Conservation (phyloP, 2,888 invertebrate species). For the Xestia rhomboidea region DNA sequence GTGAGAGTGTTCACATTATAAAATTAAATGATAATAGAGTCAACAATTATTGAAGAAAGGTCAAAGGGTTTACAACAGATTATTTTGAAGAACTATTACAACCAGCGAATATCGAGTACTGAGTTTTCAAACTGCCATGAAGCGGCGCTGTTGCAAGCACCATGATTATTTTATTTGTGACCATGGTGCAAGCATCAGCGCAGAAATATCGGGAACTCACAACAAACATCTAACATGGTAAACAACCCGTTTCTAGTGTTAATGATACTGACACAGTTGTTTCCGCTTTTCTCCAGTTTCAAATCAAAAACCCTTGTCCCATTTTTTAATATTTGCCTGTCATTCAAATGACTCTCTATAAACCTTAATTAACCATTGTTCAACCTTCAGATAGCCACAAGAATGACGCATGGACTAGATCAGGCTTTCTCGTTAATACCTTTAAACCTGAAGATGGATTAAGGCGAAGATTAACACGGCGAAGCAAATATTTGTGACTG, state of each 20-base stretch:
- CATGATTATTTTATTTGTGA: too few relatives aligned
- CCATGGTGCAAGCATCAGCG: too few relatives aligned
- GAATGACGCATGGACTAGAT: constrained; percentile 67
- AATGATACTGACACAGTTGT: neutral
- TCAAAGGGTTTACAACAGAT: neutral
- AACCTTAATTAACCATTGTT: constrained; percentile 69
- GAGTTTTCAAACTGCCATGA: neutral
- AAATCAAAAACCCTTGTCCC: constrained; percentile 48
- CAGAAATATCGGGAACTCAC: too few relatives aligned
- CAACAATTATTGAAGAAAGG: neutral
- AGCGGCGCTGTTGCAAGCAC: too few relatives aligned
- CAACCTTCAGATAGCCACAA: constrained; percentile 70
- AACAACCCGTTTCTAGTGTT: too few relatives aligned
- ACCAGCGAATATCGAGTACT: neutral
- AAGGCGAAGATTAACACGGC: constrained; percentile 68
- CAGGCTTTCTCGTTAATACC: constrained; percentile 76
- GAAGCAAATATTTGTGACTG: constrained; percentile 76
- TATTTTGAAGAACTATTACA: neutral
- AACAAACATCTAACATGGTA: too few relatives aligned
- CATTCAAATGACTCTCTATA: constrained; percentile 68
- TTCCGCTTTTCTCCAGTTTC: constrained; percentile 3
- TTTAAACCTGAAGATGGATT: constrained; percentile 71
- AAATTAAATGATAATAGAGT: neutral
- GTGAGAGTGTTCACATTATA: neutral
- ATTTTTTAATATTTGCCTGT: constrained; percentile 56